Evolutionary conservation across 2,888 invertebrate genomes (phyloP), one percentile per base, ranked within the genome.

Genomic region (Linyphia triangularis): DNA sequence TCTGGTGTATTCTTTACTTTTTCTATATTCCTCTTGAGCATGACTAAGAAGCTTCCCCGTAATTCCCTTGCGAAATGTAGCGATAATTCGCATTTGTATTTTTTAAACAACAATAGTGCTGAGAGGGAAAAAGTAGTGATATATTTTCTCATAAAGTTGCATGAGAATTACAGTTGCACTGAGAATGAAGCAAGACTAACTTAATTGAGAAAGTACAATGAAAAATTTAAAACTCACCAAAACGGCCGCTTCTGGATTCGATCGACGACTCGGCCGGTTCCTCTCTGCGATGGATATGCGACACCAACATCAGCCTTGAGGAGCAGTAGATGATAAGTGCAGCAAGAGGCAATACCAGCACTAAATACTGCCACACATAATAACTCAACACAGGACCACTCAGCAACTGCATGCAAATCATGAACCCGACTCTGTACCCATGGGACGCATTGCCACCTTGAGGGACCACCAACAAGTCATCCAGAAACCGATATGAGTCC

Each of bases 401-500:
- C 16, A 90, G 70, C 24, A 83, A 65, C 63, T 90, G 90, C 90
- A 90, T 85, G 72, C 90, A 90, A 16, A 90, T 88, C 90, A 90
- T 90, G 72, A 90, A 90, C 3, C 90, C 90, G 1, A 90, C 90
- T 26, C 88, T 73, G 67, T 90, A 90, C 13, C 90, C 90, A 7
- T 86, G 84, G 2, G 90, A 73, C 0, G 88, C 75, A 33, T 88
- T 88, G 2, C 85, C 86, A 4, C 72, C 59, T 24, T 81, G 90
- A 9, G 77, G 57, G 5, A 86, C 89, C 6, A 85, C 81, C 40
- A 90, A 19, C 40, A 89, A 24, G 51, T 88, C 88, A 40, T 90
- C 90, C 26, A 90, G 82, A 67, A 90, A 90, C 19, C 88, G 61
- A 67, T 86, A 86, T 2, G 83, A 77, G 19, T 85, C 85, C 0